Base-by-base conservation (phyloP, 2,113 vertebrate genomes). In the Tupaia chinensis region DNA sequence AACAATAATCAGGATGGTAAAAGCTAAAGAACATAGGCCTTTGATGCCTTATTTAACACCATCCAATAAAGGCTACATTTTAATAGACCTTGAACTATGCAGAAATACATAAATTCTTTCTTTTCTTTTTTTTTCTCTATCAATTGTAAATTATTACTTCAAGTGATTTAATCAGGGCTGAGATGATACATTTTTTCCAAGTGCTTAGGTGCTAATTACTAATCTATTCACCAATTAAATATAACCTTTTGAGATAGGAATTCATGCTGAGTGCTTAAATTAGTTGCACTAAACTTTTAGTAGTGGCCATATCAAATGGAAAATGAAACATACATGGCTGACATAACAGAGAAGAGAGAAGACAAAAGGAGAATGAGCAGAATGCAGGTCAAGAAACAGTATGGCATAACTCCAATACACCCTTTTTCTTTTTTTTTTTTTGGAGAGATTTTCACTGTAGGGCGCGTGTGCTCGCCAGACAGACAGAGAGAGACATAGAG, bases 181-280 rank as follows among this genome's bases (percentile, higher is more conserved):
- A 90, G 17, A 9, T 69, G 20, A 81, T 63, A 81, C 9, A 56
- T 83, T 70, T 96, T 91, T 91, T 44, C 12, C 74, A 94, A 74
- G 34, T 87, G 74, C 87, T 34, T 92, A 58, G 89, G 79, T 34
- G 29, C 14, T 91, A 85, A 85, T 97, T 93, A 87, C 0, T 80
- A 56, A 80, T 93, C 66, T 95, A 25, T 25, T 69, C 66, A 90
- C 9, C 60, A 94, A 91, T 96, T 95, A 95, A 87, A 89, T 3
- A 25, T 72, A 88, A 84, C n/a, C 60, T 73, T 90, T 93, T 82
- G 27, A 80, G 65, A 22, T 58, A 94, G n/a, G 73, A 88, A 81
- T 85, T 81, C 89, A 85, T 88, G 63, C 68, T 95, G 87, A 91
- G 72, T 32, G 54, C 60, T 92, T 95, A 85, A 79, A 69, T 82